Base-by-base conservation (phyloP, 1,140 invertebrate species). In the Adelges cooleyi region DNA sequence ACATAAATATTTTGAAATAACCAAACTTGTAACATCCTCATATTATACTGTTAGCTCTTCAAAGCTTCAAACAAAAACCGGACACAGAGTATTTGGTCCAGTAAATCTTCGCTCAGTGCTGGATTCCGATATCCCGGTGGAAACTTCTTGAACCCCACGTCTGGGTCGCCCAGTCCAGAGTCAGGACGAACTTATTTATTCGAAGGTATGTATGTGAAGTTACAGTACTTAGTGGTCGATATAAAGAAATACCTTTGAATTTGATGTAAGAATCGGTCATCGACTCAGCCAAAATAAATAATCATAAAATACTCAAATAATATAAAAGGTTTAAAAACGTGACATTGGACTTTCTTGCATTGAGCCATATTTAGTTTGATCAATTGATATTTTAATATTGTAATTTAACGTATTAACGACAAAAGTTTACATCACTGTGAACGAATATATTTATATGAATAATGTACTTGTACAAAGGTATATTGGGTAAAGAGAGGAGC, bases 71-170 rank as follows among this genome's bases (percentile, higher is more conserved):
- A 90, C 89, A 62, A 62, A 71, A 82, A 83, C 65, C 80, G 89
- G 27, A 86, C 86, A n/a, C 84, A 87, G 0, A 93, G 90, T 72
- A 84, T 92, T 48, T 94, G 90, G 86, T 95, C 92, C 3, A 90
- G 87, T 66, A 95, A 95, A 77, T 93, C 91, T 27, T 91, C 89
- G 1, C 73, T 94, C 22, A 92, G 87, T 71, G 86, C 87, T 25
- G 90, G 89, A 15, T 91, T 92, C 71, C 80, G 91, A 3, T 94
- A 94, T 72, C 88, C 90, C 66, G 89, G 87, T 9, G 91, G 91
- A 18, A 87, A 86, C 71, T 82, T 95, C 67, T 85, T 95, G 22
- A 87, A 86, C 56, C 90, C 90, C 0, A 84, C 85, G 9, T 59
- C 54, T 17, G 87, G 85, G 1, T 80, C 80, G 2, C 87, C 89